Evolutionary conservation across 2,888 invertebrate species (phyloP), one percentile per base, ranked within the genome.

Genomic region (Hofmannophila pseudospretella): DNA sequence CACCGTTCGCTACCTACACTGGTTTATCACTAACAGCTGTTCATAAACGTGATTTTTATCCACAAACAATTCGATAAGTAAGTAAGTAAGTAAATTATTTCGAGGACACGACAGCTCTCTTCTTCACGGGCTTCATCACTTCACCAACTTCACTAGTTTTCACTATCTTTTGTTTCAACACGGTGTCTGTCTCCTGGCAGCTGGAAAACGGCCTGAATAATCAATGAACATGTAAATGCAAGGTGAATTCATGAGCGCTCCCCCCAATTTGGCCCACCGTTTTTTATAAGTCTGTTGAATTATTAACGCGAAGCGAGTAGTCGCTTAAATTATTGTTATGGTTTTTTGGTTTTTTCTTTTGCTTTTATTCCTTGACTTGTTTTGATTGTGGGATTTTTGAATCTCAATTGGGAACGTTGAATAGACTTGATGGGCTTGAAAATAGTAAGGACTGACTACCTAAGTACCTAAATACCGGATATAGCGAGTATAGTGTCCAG

Each of bases 221-320:
- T 68, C 69, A 69, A 78, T 72, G 74, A 62, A 53, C 65, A 77
- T 76, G 77, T 73, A 75, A 75, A 78, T 78, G 70, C 69, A 65
- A 53, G 55, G 58, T 48, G 62, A 61, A 67, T 68, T 65, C 67
- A 60, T 49, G 59, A 61, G 57, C 46, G 44, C 45, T 46, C 51
- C 58, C 52, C 66, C 54, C 67, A 67, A 71, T 70, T 69, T 69
- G 47, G 49, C 42, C 38, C 51, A 54, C 58, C 60, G 60, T 81
- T 82, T 42, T 82, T 81, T 79, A 74, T 68, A 74, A 63, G 63
- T 49, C 58, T 36, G 54, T 23, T 78, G 70, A 64, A 81, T 82
- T 80, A 81, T 81, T 79, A 72, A 81, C 48, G 51, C 44, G 52
- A 56, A 49, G 49, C 58, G 54, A 64, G 67, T 62, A 65, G 63